Conservation (phyloP, 1,140 invertebrate genomes). For the Lasioglossum albipes region DNA sequence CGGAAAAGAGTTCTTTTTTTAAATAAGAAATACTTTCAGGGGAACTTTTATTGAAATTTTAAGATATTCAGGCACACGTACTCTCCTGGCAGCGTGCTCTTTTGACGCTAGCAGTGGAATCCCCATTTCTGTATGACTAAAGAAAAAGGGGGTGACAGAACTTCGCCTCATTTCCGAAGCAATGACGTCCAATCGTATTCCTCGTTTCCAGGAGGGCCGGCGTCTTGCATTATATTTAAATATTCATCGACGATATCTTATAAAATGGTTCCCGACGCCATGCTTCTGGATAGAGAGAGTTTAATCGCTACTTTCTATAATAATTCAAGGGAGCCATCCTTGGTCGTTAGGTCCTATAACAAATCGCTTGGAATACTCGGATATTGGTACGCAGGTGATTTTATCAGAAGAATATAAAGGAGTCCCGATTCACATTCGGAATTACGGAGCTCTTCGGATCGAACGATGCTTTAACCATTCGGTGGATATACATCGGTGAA, state of each 20-base stretch:
- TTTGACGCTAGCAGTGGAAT: slow-evolving; percentile 33
- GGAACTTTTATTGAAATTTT: slow-evolving; percentile 34
- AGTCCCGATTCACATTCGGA: slow-evolving; percentile 31
- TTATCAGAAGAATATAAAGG: slow-evolving; percentile 38
- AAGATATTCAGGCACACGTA: slow-evolving; percentile 48
- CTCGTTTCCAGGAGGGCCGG: slow-evolving; percentile 2
- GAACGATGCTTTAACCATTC: neutral
- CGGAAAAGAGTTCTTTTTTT: neutral
- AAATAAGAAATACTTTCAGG: slow-evolving; percentile 3
- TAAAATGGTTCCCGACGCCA: slow-evolving; percentile 51
- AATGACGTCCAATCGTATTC: slow-evolving; percentile 31
- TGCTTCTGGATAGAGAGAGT: slow-evolving; percentile 61
- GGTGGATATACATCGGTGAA: too few species aligned
- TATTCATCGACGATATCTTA: slow-evolving; percentile 69
- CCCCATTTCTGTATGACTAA: slow-evolving; percentile 39
- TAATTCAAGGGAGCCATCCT: slow-evolving; percentile 64
- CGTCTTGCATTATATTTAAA: slow-evolving; percentile 61
- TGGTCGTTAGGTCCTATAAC: slow-evolving; percentile 20
- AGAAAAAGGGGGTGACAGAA: slow-evolving; percentile 5
- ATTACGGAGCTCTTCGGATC: slow-evolving; percentile 44
- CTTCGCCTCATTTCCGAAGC: slow-evolving; percentile 49
- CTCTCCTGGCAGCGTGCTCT: neutral
- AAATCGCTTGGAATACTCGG: slow-evolving; percentile 39
- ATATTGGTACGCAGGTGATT: slow-evolving; percentile 58
- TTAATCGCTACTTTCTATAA: slow-evolving; percentile 74